A percentile compares a stretch with the other conserved stretches of the same genome.
Conservation (phyloP, 2,113 vertebrate genomes). For the Zonotrichia leucophrys region DNA sequence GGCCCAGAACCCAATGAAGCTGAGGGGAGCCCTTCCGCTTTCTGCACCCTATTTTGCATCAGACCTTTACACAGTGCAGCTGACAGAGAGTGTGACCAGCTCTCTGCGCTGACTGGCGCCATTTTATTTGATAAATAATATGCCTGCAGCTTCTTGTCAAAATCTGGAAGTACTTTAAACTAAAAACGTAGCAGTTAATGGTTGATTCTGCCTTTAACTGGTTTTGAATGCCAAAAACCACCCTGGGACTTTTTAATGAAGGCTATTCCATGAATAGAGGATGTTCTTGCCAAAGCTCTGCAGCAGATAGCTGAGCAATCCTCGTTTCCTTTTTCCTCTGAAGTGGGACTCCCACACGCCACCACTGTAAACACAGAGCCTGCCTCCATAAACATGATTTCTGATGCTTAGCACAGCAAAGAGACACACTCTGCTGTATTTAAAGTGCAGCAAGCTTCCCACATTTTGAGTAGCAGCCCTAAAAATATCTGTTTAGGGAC, state of each 20-base stretch:
- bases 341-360: slow-evolving; percentile 36
- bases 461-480: neutral
- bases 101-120: neutral
- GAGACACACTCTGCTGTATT: neutral
- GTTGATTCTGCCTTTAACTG: slow-evolving; percentile 44
- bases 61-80: neutral
- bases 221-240: slow-evolving; percentile 47
- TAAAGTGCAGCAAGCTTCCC: slow-evolving; percentile 2
- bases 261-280: slow-evolving; percentile 55
- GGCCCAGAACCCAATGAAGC: neutral
- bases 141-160: neutral
- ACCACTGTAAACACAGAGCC: slow-evolving; percentile 31
- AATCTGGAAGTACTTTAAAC: slow-evolving; percentile 55
- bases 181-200: neutral
- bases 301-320: slow-evolving; percentile 53
- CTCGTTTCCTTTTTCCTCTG: slow-evolving; percentile 49
- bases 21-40: neutral
- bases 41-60: slow-evolving; percentile 24
- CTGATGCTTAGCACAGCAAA: neutral
- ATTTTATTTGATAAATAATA: slow-evolving; percentile 22
- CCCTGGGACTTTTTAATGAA: slow-evolving; percentile 48
- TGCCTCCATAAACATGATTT: slow-evolving; percentile 40
- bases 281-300: slow-evolving; percentile 46
- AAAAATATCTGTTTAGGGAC: slow-evolving; percentile 28
- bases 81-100: neutral